These are phyloP conservation scores for Crocodylus rhombifer DNA, from an alignment of 2,797 vertebrate genomes.

Conservation along the genomic window DNA sequence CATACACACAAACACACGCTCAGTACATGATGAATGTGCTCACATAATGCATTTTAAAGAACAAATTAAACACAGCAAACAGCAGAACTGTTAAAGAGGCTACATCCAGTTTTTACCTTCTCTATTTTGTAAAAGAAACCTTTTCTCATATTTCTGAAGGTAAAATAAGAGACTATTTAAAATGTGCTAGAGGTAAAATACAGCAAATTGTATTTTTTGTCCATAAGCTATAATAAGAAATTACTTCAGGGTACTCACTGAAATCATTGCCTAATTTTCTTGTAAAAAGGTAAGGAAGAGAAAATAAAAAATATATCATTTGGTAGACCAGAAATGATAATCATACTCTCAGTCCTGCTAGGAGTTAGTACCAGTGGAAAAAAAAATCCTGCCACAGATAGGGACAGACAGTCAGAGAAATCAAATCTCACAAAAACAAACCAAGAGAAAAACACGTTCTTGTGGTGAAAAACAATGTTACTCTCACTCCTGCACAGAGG, in stretches of 20 bases:
- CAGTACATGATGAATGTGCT: slow-evolving; percentile 81
- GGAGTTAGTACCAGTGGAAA: not conserved
- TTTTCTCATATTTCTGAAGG: slow-evolving; percentile 65
- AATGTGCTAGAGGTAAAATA: slow-evolving; percentile 81
- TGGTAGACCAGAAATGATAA: slow-evolving; percentile 40
- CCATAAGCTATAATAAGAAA: slow-evolving; percentile 58
- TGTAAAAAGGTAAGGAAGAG: slow-evolving; percentile 40
- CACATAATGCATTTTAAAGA: slow-evolving; percentile 77
- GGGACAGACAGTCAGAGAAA: not conserved
- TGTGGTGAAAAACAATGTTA: not conserved
- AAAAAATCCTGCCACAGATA: slow-evolving; percentile 34
- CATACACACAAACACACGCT: slow-evolving; percentile 74
- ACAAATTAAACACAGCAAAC: slow-evolving; percentile 83
- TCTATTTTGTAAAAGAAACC: slow-evolving; percentile 50
- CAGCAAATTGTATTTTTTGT: slow-evolving; percentile 81
- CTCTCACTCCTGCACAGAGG: not conserved
- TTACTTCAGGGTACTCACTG: slow-evolving; percentile 60
- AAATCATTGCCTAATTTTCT: slow-evolving; percentile 42
- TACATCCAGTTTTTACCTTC: slow-evolving; percentile 73
- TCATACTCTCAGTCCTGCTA: slow-evolving; percentile 5
- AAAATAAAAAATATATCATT: slow-evolving; percentile 15
- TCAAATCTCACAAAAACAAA: not conserved
- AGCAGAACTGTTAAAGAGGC: slow-evolving; percentile 70
- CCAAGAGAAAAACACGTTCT: not conserved
- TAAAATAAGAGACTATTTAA: slow-evolving; percentile 54